Evolutionary conservation across 2,113 vertebrate species (phyloP).

Genomic region (Catagonus wagneri): DNA sequence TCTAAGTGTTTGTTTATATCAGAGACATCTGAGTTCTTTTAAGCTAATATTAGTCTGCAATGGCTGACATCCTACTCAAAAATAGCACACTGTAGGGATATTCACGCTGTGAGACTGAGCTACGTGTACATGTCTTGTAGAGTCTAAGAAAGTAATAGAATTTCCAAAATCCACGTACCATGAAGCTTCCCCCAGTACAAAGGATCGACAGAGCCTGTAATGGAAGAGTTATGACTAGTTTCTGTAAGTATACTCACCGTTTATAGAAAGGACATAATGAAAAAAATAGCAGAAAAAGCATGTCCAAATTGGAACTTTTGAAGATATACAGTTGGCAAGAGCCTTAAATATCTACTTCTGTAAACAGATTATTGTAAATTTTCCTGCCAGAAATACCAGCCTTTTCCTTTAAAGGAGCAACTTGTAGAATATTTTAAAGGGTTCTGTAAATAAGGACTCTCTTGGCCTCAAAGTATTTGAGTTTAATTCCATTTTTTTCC

Average conservation of each 20-base stretch:
- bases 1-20: constrained; percentile 61
- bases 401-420: background rate
- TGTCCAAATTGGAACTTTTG: background rate
- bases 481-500: background rate
- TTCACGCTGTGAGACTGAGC: constrained; percentile 50
- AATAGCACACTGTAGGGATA: background rate
- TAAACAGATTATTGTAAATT: constrained; percentile 12
- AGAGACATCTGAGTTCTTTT: constrained; percentile 20
- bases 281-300: background rate
- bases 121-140: constrained; percentile 19
- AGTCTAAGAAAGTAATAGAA: constrained; percentile 61
- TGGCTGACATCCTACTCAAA: background rate
- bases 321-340: background rate
- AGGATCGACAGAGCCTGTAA: constrained; percentile 14
- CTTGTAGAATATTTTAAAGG: background rate
- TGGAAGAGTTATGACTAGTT: constrained; percentile 24
- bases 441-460: background rate
- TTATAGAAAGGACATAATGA: constrained; percentile 41
- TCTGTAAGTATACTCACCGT: background rate
- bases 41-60: constrained; percentile 17
- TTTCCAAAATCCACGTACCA: constrained; percentile 43
- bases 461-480: background rate
- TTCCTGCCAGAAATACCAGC: background rate
- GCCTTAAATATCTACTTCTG: background rate
- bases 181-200: background rate